These are phyloP conservation scores for Eunapius fragilis DNA, from an alignment of 37 sponge, comb jelly and placozoan species.

Conservation along the genomic window DNA sequence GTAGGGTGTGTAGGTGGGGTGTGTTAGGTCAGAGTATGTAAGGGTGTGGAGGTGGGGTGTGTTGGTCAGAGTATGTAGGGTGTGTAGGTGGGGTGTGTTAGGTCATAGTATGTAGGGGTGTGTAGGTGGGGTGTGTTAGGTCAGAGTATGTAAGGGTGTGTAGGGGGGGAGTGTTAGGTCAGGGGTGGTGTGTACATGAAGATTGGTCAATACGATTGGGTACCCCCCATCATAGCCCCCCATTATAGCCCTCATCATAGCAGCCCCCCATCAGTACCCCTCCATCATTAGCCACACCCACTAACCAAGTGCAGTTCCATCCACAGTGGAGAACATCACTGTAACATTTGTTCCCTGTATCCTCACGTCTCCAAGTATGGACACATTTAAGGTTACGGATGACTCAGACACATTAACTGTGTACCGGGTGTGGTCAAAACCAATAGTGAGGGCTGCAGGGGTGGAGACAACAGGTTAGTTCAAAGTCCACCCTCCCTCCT, in stretches of 20 bases:
- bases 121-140: too few relatives aligned
- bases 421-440: neutral
- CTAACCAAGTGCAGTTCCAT: slow-evolving; percentile 51
- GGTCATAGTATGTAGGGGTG: too few relatives aligned
- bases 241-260: neutral
- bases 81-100: too few relatives aligned
- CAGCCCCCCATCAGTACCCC: neutral
- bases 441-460: neutral
- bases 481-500: too few relatives aligned
- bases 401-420: neutral
- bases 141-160: too few relatives aligned
- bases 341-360: neutral
- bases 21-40: too few relatives aligned
- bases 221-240: neutral
- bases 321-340: slow-evolving; percentile 20
- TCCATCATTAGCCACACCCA: neutral
- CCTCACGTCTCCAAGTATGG: neutral
- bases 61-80: too few relatives aligned
- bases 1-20: too few relatives aligned
- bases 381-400: neutral
- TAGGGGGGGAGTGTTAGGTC: too few relatives aligned
- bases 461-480: neutral
- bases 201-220: too few relatives aligned
- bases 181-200: too few relatives aligned
- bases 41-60: too few relatives aligned